Evolutionary conservation across 2,113 vertebrate species (phyloP).

Genomic region (Sturnus vulgaris): DNA sequence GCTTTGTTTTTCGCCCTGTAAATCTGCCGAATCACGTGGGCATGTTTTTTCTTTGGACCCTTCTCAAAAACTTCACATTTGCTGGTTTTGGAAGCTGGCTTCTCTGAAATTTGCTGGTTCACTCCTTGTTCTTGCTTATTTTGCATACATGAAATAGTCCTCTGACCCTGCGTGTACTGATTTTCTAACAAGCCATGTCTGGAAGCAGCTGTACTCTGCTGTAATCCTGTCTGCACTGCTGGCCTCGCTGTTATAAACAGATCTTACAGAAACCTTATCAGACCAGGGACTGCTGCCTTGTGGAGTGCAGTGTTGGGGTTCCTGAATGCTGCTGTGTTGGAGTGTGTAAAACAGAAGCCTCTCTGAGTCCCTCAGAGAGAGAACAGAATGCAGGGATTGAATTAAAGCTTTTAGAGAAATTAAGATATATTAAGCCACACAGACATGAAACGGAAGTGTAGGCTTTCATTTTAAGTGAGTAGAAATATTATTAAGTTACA

Average conservation of each 20-base stretch:
- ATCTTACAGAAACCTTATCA: background rate
- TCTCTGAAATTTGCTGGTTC: background rate
- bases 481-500: too few species aligned
- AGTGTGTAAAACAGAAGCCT: too few species aligned
- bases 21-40: background rate
- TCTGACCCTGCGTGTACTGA: background rate
- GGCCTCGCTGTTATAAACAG: background rate
- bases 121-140: background rate
- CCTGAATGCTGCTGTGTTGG: background rate
- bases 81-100: background rate
- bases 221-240: background rate
- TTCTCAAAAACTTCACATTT: background rate
- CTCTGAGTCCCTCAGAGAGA: too few species aligned
- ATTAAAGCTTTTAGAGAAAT: too few species aligned
- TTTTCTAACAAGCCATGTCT: conserved; percentile 3
- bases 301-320: accelerated
- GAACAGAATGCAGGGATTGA: too few species aligned
- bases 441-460: too few species aligned
- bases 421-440: too few species aligned
- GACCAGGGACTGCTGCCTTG: background rate
- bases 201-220: conserved; percentile 18
- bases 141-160: background rate
- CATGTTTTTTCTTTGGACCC: background rate
- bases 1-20: background rate
- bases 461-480: too few species aligned